These are phyloP conservation scores for Patella caerulea DNA, from an alignment of 2,888 invertebrate species.

Conservation along the genomic window DNA sequence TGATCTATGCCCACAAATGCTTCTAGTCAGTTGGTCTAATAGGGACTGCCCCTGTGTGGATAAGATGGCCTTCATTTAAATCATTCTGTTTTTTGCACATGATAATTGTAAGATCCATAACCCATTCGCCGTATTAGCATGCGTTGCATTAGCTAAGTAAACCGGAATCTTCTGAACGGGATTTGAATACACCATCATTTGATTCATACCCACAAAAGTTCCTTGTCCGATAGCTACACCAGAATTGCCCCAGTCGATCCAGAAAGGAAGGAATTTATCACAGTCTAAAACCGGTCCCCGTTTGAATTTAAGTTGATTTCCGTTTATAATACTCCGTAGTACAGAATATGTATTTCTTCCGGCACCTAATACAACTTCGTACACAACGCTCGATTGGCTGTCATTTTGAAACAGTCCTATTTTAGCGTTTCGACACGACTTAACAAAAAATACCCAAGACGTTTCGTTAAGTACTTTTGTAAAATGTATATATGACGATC, in stretches of 20 bases:
- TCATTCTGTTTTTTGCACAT: neutral
- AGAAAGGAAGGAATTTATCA: neutral
- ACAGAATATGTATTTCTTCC: neutral
- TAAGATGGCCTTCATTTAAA: too few relatives aligned
- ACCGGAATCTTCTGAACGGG: neutral
- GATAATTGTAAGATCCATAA: neutral
- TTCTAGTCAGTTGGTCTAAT: too few relatives aligned
- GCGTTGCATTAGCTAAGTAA: neutral
- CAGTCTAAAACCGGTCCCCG: neutral
- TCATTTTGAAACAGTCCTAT: neutral
- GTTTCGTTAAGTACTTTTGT: neutral
- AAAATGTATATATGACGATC: neutral
- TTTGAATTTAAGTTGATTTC: neutral
- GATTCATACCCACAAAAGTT: neutral
- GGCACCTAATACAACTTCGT: neutral
- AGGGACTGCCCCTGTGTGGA: too few relatives aligned
- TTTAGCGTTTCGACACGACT: neutral
- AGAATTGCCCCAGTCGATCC: neutral
- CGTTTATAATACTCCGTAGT: neutral
- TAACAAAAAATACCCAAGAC: neutral
- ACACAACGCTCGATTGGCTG: neutral
- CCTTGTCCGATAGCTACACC: neutral
- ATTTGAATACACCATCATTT: neutral
- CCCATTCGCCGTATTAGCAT: neutral
- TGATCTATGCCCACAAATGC: too few relatives aligned